phyloP scores from a whole-genome alignment of 2,113 vertebrate species.

The Ahaetulla prasina region DNA sequence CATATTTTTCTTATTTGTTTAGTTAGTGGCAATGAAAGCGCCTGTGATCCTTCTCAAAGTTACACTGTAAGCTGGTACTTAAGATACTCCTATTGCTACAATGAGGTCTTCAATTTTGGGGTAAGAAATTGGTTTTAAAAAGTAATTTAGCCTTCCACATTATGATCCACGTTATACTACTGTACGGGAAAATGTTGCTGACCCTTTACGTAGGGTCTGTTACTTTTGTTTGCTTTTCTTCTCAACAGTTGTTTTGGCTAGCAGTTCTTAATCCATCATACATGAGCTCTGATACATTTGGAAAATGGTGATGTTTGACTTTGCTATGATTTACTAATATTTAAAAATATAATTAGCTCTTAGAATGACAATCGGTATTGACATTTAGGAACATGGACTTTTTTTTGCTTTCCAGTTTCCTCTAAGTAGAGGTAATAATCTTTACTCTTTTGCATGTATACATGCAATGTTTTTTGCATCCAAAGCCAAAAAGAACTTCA shows the following conservation, averaged over 20 bases:
- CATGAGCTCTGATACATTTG: not conserved
- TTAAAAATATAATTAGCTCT: not conserved
- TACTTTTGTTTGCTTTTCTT: not conserved
- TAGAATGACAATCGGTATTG: not conserved
- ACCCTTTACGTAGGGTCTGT: not conserved
- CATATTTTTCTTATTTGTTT: constrained; percentile 13
- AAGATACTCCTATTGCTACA: constrained; percentile 77
- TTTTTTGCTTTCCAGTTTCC: not conserved
- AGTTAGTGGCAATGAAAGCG: constrained; percentile 72
- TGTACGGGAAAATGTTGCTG: not conserved
- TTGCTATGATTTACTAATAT: not conserved
- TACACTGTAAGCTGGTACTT: constrained; percentile 75
- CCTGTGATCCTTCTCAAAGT: constrained; percentile 63
- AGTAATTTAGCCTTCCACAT: not conserved
- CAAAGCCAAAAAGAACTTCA: not conserved
- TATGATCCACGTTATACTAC: not conserved
- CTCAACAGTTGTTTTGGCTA: not conserved
- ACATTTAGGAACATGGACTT: not conserved
- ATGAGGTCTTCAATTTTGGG: constrained; percentile 78
- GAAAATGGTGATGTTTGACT: not conserved
- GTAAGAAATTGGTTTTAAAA: constrained; percentile 56
- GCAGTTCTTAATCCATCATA: not conserved
- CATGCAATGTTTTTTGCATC: not conserved
- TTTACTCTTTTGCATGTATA: not conserved
- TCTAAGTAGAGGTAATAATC: not conserved